A percentile compares a stretch with the other conserved stretches of the same genome.
Evolutionary conservation across 30 jellyfish, hydroid and myxozoan genomes (phyloP).

Genomic region (Hydra vulgaris): DNA sequence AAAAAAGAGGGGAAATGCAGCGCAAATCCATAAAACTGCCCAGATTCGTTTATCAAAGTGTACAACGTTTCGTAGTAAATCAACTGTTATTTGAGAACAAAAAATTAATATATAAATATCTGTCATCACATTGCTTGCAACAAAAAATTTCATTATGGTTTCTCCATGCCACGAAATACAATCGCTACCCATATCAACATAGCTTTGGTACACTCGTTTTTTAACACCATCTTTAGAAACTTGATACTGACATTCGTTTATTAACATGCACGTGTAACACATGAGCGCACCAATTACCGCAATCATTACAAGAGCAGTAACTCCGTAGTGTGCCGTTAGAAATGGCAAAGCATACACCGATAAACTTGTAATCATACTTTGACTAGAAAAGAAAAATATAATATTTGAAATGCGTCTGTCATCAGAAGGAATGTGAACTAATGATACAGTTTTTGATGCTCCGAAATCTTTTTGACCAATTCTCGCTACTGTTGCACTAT

Average conservation of each 20-base stretch:
- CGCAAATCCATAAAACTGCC: conserved; percentile 34
- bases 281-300: conserved; percentile 18
- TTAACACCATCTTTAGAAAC: conserved; percentile 30
- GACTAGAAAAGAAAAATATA: conserved; percentile 21
- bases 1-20: conserved; percentile 43
- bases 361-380: conserved; percentile 46
- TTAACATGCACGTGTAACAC: conserved; percentile 31
- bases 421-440: conserved; percentile 27
- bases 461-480: not conserved
- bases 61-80: conserved; percentile 15
- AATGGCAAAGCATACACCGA: conserved; percentile 52
- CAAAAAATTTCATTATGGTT: conserved; percentile 23
- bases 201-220: conserved; percentile 40
- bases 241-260: conserved; percentile 47
- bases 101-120: conserved; percentile 36
- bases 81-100: conserved; percentile 38
- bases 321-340: conserved; percentile 39
- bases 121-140: conserved; percentile 37
- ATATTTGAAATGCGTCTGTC: conserved; percentile 46
- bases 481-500: conserved; percentile 8
- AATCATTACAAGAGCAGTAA: conserved; percentile 11
- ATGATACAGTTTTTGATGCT: conserved; percentile 28
- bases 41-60: conserved; percentile 15
- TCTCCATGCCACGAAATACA: conserved; percentile 35
- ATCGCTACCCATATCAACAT: conserved; percentile 39